These are phyloP conservation scores for Aphidius ervi DNA, from an alignment of 1,140 invertebrate species.

Conservation along the genomic window DNA sequence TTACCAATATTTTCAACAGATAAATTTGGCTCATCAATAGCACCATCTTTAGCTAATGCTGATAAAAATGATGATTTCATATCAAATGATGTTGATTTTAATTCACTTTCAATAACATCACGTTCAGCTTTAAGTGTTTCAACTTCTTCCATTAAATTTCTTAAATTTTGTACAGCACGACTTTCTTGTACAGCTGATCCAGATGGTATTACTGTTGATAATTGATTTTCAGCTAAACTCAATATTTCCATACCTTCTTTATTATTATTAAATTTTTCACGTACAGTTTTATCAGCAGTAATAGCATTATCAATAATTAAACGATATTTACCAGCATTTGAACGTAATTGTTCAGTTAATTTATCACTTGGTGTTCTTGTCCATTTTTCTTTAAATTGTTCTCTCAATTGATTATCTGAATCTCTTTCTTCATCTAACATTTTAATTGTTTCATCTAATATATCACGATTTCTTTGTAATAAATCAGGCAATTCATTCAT, in stretches of 20 bases:
- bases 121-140: constrained; percentile 85
- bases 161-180: constrained; percentile 64
- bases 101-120: constrained; percentile 81
- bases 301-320: constrained; percentile 90
- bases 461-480: constrained; percentile 89
- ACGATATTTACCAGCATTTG: constrained; percentile 86
- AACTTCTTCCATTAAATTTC: constrained; percentile 79
- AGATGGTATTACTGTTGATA: constrained; percentile 63
- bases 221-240: constrained; percentile 66
- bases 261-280: constrained; percentile 81
- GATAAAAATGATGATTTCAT: constrained; percentile 80
- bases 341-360: constrained; percentile 82
- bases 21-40: constrained; percentile 80
- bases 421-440: constrained; percentile 88
- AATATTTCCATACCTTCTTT: constrained; percentile 78
- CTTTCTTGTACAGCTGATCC: constrained; percentile 57
- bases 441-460: constrained; percentile 87
- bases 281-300: constrained; percentile 62
- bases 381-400: constrained; percentile 92
- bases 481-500: constrained; percentile 84
- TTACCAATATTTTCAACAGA: constrained; percentile 73
- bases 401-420: constrained; percentile 81
- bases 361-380: constrained; percentile 80
- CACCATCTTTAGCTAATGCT: constrained; percentile 78
- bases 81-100: constrained; percentile 80